These are phyloP conservation scores for Scelioninae gen. 2 DNA, from an alignment of 2,888 invertebrate species.

Conservation along the genomic window DNA sequence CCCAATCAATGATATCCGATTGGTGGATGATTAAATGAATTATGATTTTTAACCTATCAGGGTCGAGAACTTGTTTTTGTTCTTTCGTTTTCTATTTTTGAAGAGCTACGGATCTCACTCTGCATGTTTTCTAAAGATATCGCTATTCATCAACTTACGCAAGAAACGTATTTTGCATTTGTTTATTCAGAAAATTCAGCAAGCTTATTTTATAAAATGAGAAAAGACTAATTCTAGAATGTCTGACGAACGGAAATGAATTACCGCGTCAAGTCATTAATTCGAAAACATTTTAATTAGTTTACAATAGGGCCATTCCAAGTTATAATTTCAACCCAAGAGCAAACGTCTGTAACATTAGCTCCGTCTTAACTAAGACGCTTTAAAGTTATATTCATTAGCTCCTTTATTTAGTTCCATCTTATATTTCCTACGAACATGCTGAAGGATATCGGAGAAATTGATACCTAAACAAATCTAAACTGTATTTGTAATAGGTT, in stretches of 20 bases:
- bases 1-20: too few relatives aligned
- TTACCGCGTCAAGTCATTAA: constrained; percentile 3
- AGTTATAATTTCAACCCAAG: constrained; percentile 19
- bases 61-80: too few relatives aligned
- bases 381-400: constrained; percentile 32
- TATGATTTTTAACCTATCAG: too few relatives aligned
- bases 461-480: constrained; percentile 30
- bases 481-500: constrained; percentile 30
- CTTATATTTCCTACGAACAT: constrained; percentile 20
- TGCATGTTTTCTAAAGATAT: too few relatives aligned
- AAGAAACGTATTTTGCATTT: too few relatives aligned
- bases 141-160: too few relatives aligned
- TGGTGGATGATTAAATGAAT: too few relatives aligned
- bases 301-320: constrained; percentile 15
- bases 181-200: too few relatives aligned
- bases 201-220: too few relatives aligned
- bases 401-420: constrained; percentile 12
- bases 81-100: too few relatives aligned
- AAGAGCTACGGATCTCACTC: too few relatives aligned
- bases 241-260: background rate
- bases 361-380: background rate
- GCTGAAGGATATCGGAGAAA: constrained; percentile 25
- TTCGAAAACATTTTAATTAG: background rate
- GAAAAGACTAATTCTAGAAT: too few relatives aligned
- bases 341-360: constrained; percentile 11